Conservation (phyloP, 2,888 invertebrate species). For the Andrena hattorfiana region DNA sequence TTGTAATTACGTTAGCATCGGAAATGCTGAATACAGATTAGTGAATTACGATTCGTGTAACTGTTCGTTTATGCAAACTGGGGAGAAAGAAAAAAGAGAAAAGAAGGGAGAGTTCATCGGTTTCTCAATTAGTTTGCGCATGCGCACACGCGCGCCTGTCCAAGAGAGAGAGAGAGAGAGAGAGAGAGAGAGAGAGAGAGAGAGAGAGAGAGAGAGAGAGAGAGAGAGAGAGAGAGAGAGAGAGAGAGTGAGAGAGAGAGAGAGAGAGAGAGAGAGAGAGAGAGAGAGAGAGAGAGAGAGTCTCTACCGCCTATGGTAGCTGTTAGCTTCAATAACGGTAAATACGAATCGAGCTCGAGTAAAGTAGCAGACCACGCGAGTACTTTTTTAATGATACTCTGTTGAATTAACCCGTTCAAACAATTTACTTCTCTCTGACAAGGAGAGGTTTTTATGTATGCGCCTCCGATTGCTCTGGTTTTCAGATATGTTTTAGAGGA, state of each 20-base stretch:
- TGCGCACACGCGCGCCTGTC: neutral
- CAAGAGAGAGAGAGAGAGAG: constrained; percentile 42
- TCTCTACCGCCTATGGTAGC: constrained; percentile 63
- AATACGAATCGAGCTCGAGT: constrained; percentile 67
- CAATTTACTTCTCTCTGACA: constrained; percentile 6
- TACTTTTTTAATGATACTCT: constrained; percentile 57
- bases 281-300: too few relatives aligned
- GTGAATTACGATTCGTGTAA: too few relatives aligned
- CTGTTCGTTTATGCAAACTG: neutral
- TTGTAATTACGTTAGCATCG: too few relatives aligned
- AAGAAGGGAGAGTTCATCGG: constrained; percentile 54
- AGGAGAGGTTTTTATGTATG: too few relatives aligned
- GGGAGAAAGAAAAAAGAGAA: neutral
- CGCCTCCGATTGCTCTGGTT: too few relatives aligned
- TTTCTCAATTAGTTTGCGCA: constrained; percentile 65
- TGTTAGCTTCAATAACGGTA: constrained; percentile 72
- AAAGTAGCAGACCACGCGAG: constrained; percentile 60
- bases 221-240: constrained; percentile 50
- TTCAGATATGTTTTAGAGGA: too few relatives aligned
- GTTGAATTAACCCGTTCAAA: constrained; percentile 37
- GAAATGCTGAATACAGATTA: too few relatives aligned
- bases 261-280: too few relatives aligned
- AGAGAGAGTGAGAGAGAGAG: constrained; percentile 48
- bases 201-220: neutral
- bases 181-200: neutral